Evolutionary conservation across 2,888 invertebrate species (phyloP), one percentile per base, ranked within the genome.

Genomic region (Yponomeuta sedellus): DNA sequence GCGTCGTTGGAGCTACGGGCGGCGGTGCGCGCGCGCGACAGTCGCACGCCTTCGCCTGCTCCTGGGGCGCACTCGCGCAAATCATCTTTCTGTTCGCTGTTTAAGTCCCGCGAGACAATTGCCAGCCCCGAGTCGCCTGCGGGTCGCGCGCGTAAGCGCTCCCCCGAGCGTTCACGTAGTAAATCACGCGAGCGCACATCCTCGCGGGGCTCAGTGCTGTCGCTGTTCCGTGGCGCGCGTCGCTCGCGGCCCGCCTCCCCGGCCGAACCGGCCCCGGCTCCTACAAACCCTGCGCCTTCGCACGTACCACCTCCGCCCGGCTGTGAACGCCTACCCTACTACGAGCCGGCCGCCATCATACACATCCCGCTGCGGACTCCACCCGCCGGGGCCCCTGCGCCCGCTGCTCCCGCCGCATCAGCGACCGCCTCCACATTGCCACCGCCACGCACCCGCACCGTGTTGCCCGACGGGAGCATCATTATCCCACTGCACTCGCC

Each of bases 81-180:
- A 80, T 96, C 95, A 73, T 96, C 96, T 44, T 96, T 96, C 77
- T 94, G 95, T 67, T 96, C 96, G 4, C 83, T 97, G 61, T 97
- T 97, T 77, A 94, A 95, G 80, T 94, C 95, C 70, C 94, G 94
- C 72, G 95, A 94, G 74, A 92, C 92, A 22, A 92, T 93, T 67
- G 92, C 92, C 22, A 94, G 93, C 67, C 94, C 94, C 0, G 94
- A 94, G 71, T 93, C 94, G 0, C 93, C 94, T 12, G 92, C 85
- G 16, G 84, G 82, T 20, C 74, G 86, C 44, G 82, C 86, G 1
- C 80, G 89, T 65, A 89, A 89, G 70, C 85, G 87, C 67, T 88
- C 89, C 68, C 88, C 87, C 69, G 87, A 88, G 52, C 88, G 94
- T 39, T 92, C 94, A 66, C 91, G 95, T 66, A 95, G 95, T 72